These are phyloP conservation scores for Sebastes aleutianus DNA, from an alignment of 2,797 vertebrate species.

Conservation along the genomic window DNA sequence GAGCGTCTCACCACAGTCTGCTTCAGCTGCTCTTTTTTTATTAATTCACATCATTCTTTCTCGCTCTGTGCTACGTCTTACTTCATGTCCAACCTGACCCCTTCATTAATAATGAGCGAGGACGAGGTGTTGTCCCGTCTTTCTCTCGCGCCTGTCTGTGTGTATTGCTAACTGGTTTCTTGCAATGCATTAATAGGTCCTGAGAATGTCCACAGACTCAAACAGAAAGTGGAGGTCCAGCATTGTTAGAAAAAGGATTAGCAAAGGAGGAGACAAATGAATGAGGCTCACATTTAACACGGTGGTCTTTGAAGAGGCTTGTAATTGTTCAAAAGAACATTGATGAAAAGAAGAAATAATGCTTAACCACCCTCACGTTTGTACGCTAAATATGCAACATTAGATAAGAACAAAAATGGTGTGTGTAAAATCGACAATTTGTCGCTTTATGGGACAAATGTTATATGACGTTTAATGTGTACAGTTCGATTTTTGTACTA, in stretches of 20 bases:
- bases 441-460: too few species aligned
- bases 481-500: too few species aligned
- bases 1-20: neutral
- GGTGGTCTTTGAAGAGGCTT: neutral
- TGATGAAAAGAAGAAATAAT: neutral
- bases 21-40: neutral
- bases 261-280: neutral
- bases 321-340: neutral
- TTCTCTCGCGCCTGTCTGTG: neutral
- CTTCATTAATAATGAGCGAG: conserved; percentile 46
- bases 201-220: neutral
- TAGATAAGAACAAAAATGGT: too few species aligned
- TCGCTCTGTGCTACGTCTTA: neutral
- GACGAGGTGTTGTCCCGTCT: conserved; percentile 16
- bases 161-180: neutral
- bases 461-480: too few species aligned
- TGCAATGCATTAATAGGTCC: conserved; percentile 7
- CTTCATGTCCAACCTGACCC: conserved; percentile 27
- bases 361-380: too few species aligned
- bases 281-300: neutral
- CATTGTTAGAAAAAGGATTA: conserved; percentile 7
- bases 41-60: conserved; percentile 35
- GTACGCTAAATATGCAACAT: neutral
- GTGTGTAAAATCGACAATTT: too few species aligned
- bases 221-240: neutral